Conservation (phyloP, 2,113 vertebrate genomes). For the Sebastes fasciatus region DNA sequence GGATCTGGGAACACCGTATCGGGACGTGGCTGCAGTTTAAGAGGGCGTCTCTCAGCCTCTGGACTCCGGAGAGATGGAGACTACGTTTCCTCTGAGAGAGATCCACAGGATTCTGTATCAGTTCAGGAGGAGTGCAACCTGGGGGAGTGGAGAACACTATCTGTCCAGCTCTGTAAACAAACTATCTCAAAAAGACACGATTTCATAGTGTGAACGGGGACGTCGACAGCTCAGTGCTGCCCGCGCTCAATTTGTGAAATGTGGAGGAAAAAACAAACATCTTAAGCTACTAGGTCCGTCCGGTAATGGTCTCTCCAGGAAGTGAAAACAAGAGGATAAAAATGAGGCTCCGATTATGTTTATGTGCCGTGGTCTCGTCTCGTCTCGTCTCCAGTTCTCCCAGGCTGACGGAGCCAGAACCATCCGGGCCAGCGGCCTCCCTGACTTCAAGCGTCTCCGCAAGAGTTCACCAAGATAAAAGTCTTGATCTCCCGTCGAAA, state of each 20-base stretch:
- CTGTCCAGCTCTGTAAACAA: conserved; percentile 72
- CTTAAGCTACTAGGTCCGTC: conserved; percentile 22
- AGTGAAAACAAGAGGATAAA: neutral
- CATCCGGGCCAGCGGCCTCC: conserved; percentile 75
- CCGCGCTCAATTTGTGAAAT: conserved; percentile 40
- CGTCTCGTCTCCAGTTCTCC: conserved; percentile 68
- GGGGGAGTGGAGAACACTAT: conserved; percentile 50
- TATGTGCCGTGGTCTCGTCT: conserved; percentile 60
- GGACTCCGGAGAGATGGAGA: conserved; percentile 52
- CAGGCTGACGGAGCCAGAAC: conserved; percentile 69
- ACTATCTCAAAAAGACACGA: conserved; percentile 40
- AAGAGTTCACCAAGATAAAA: conserved; percentile 81
- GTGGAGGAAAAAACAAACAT: conserved; percentile 29
- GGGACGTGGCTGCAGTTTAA: conserved; percentile 63
- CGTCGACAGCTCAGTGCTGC: neutral
- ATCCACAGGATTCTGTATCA: conserved; percentile 71
- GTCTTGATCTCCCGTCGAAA: conserved; percentile 71
- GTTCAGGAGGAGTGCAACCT: conserved; percentile 56
- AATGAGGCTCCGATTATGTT: conserved; percentile 40
- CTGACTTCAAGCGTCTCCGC: conserved; percentile 77
- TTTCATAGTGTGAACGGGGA: conserved; percentile 19
- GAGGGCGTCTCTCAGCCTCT: conserved; percentile 44
- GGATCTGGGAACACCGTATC: conserved; percentile 61
- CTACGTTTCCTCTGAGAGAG: conserved; percentile 62
- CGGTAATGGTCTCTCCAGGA: conserved; percentile 1